phyloP scores from a whole-genome alignment of 1,140 invertebrate genomes.

The Penaeus vannamei region DNA sequence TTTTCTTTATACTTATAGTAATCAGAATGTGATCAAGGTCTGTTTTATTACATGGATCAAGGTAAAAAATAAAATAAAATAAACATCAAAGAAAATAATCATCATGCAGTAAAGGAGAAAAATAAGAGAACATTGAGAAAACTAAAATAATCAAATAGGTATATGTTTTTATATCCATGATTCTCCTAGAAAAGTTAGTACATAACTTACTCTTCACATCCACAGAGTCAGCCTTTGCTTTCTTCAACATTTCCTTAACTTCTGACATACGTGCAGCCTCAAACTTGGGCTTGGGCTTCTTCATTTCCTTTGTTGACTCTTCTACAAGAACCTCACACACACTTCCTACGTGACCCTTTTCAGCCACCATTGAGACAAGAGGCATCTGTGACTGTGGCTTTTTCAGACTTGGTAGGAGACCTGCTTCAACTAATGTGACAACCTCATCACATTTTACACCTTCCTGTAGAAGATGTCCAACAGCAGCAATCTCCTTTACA shows the following conservation, averaged over 20 bases:
- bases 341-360: constrained; percentile 63
- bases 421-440: constrained; percentile 69
- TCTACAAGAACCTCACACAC: constrained; percentile 66
- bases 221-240: constrained; percentile 58
- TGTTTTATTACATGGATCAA: not conserved
- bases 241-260: constrained; percentile 61
- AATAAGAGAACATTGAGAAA: not conserved
- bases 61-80: not conserved
- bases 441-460: constrained; percentile 69
- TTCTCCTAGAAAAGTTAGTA: not conserved
- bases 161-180: too few relatives aligned
- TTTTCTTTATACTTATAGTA: too few relatives aligned
- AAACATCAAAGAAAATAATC: not conserved
- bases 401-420: constrained; percentile 56
- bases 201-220: constrained; percentile 67
- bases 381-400: constrained; percentile 62
- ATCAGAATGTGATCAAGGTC: too few relatives aligned
- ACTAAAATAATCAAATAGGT: too few relatives aligned
- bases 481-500: constrained; percentile 68
- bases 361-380: constrained; percentile 62
- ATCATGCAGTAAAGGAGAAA: constrained; percentile 2
- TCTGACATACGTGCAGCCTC: constrained; percentile 59
- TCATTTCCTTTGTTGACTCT: constrained; percentile 60
- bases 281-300: constrained; percentile 49
- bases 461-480: constrained; percentile 67